Evolutionary conservation across 2,797 vertebrate species (phyloP).

Genomic region (Mycteria americana): DNA sequence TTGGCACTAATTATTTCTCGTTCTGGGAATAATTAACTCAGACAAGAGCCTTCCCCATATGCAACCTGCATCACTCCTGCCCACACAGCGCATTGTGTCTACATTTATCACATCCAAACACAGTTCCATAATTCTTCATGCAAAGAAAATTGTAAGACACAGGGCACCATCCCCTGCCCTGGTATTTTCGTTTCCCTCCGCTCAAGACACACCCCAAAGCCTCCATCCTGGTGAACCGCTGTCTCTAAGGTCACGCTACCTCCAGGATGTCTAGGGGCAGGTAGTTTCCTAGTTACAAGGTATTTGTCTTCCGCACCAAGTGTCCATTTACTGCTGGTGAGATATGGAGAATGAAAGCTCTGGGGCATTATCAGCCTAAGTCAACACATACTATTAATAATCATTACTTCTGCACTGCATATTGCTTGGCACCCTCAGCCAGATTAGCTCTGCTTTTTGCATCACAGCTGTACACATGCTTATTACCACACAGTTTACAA

Average conservation of each 20-base stretch:
- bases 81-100: neutral
- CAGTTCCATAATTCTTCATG: neutral
- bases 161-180: neutral
- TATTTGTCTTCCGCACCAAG: neutral
- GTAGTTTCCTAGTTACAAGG: conserved; percentile 5
- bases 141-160: neutral
- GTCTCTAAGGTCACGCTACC: neutral
- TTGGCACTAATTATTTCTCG: neutral
- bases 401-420: neutral
- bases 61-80: neutral
- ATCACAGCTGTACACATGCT: neutral
- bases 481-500: neutral
- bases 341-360: neutral
- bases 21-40: conserved; percentile 5
- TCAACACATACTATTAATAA: conserved; percentile 22
- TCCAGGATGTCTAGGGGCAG: neutral
- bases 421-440: neutral
- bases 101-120: neutral
- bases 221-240: accelerated
- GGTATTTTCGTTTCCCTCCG: neutral
- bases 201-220: neutral
- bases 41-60: neutral
- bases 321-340: neutral
- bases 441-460: neutral
- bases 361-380: conserved; percentile 17